Evolutionary conservation across 2,113 vertebrate genomes (phyloP), one percentile per base, ranked within the genome.

Genomic region (Epinephelus cyanopodus): DNA sequence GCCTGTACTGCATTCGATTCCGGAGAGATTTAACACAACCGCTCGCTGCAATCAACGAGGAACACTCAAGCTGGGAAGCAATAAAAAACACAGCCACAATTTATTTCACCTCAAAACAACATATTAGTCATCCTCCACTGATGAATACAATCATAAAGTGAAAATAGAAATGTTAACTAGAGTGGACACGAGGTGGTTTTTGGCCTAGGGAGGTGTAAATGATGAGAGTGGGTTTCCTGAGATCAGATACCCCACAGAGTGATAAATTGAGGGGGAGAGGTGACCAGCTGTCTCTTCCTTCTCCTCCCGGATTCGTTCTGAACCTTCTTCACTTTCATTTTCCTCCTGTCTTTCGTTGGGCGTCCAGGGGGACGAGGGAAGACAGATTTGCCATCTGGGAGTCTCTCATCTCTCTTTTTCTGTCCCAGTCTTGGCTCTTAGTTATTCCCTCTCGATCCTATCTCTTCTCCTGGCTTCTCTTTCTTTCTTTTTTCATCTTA

Each of bases 231-330:
- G 62, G 37, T 84, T 86, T 79, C 65, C 29, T 68, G 80, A 74
- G 68, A 92, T 81, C 81, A 85, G 77, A 85, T 45, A 75, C 71
- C 87, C 84, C 74, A 76, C 76, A 27, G 82, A 74, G 91, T 82
- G 84, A 93, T 82, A 74, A 58, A 94, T 89, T 69, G 74, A 90
- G 64, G 45, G 54, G 37, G 27, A 89, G 74, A 89, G 72, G 83
- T 87, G 84, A 71, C 75, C 87, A 78, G 78, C 84, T 91, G 84
- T 85, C 82, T 74, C 75, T 61, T 74, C 74, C 39, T 66, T 62
- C 67, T 82, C 50, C 23, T 82, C 62, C 64, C 6, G 10, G 33
- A 65, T 79, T 83, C 14, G 2, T 47, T 77, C 74, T 37, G 25
- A 82, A 74, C 25, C 18, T 47, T 74, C 23, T 27, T 50, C 58